Evolutionary conservation across 2,113 vertebrate species (phyloP).

Genomic region (Notechis scutatus): DNA sequence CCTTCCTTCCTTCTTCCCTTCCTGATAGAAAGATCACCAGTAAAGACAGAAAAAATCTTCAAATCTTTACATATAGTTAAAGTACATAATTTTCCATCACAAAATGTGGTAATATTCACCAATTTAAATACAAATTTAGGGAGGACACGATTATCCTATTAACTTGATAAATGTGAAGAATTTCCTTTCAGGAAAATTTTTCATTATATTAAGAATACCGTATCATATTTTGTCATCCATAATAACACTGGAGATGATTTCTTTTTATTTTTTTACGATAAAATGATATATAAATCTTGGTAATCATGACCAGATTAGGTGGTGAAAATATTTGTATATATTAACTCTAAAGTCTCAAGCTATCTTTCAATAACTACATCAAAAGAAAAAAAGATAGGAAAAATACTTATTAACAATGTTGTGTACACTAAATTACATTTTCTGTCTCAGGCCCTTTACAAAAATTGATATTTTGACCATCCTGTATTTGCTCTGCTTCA

Average conservation of each 20-base stretch:
- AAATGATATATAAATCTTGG: not conserved
- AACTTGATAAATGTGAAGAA: not conserved
- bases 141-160: not conserved
- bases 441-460: conserved; percentile 44
- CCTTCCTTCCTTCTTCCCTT: too few species aligned
- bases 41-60: not conserved
- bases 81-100: not conserved
- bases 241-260: not conserved
- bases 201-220: not conserved
- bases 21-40: not conserved
- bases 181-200: not conserved
- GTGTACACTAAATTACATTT: conserved; percentile 59
- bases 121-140: not conserved
- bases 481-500: conserved; percentile 47
- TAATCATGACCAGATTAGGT: not conserved
- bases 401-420: conserved; percentile 44
- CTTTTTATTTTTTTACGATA: not conserved
- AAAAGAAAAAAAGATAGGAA: conserved; percentile 51
- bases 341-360: conserved; percentile 26
- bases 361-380: conserved; percentile 46
- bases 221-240: not conserved
- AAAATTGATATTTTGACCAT: conserved; percentile 38
- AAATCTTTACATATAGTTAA: not conserved
- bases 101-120: not conserved
- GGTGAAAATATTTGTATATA: not conserved